These are phyloP conservation scores for Cephus sareptanus DNA, from an alignment of 2,888 invertebrate genomes.

Conservation along the genomic window DNA sequence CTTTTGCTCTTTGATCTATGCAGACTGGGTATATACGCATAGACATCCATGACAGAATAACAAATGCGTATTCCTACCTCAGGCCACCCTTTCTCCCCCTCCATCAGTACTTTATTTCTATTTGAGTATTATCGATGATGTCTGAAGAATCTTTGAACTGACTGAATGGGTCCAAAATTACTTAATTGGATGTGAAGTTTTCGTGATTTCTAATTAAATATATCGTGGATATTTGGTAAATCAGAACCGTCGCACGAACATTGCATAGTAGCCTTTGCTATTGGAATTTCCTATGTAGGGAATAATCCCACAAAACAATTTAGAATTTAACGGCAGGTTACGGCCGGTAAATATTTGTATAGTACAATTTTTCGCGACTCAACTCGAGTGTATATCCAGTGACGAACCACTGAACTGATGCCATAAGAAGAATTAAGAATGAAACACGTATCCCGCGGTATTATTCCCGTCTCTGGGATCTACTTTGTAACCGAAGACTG, in stretches of 20 bases:
- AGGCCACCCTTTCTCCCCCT: neutral
- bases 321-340: neutral
- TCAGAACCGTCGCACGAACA: neutral
- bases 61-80: neutral
- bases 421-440: neutral
- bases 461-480: conserved; percentile 15
- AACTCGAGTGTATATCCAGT: neutral
- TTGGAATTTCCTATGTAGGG: neutral
- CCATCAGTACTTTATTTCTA: neutral
- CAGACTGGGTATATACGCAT: neutral
- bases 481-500: conserved; percentile 34
- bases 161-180: neutral
- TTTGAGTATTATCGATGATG: neutral
- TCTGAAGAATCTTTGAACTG: neutral
- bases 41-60: neutral
- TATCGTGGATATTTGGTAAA: neutral
- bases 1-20: neutral
- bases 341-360: neutral
- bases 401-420: neutral
- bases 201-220: neutral
- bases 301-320: neutral
- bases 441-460: neutral
- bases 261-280: neutral
- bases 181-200: neutral
- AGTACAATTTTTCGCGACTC: neutral